These are phyloP conservation scores for Manis pentadactyla DNA, from an alignment of 2,797 vertebrate species.

Conservation along the genomic window DNA sequence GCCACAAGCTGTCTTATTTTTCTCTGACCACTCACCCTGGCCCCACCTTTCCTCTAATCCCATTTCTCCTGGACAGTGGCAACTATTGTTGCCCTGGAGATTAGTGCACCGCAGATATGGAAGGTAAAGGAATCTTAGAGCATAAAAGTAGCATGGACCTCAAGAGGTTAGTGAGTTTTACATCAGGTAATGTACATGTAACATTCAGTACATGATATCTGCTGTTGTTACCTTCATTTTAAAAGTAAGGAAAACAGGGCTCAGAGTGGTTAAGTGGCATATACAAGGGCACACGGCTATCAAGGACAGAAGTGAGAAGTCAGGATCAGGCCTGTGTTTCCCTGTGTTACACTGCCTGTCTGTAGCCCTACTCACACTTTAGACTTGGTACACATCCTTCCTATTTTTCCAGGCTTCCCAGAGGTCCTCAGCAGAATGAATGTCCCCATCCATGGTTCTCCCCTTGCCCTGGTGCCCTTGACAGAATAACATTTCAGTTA, in stretches of 20 bases:
- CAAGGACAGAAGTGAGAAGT: background rate
- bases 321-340: background rate
- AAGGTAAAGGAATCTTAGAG: slow-evolving; percentile 1
- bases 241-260: background rate
- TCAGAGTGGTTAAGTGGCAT: background rate
- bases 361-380: background rate
- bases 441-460: background rate
- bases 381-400: background rate
- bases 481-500: background rate
- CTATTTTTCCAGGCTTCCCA: background rate
- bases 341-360: background rate
- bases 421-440: background rate
- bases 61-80: background rate
- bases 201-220: background rate
- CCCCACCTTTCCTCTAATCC: background rate
- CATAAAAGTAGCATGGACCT: slow-evolving; percentile 34
- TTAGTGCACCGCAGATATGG: background rate
- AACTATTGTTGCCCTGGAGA: background rate
- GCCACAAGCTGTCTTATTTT: background rate
- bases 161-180: background rate
- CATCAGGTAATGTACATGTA: background rate
- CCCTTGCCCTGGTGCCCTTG: background rate
- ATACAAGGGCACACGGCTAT: background rate
- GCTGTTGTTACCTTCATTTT: slow-evolving; percentile 25
- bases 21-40: background rate